Base-by-base conservation (phyloP, 2,797 vertebrate genomes). In the Betta splendens region DNA sequence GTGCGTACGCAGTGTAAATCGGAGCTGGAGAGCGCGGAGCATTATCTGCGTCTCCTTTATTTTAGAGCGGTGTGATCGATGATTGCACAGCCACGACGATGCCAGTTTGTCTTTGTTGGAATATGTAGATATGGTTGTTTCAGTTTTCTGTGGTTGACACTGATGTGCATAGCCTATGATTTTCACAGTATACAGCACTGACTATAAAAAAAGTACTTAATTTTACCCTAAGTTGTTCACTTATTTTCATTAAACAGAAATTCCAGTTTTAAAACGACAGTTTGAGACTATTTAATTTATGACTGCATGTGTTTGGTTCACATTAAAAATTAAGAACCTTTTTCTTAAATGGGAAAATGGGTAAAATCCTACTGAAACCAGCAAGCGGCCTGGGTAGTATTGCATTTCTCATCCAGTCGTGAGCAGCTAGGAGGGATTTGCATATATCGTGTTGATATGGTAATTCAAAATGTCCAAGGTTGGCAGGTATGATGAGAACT, bases 391-490 rank as follows among this genome's bases (percentile, higher is more conserved):
- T 33, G 13, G 22, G 8, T 6, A 17, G 29, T 38, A 38, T 9
- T 13, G 5, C 15, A 3, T 7, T 26, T 46, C 6, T 56, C 36
- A 37, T 13, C 25, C 36, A 35, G 10, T 25, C 20, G 35, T 39
- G 44, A 69, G 25, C 16, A 2, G 17, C 9, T 35, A 20, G 48
- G 17, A 23, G 26, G 35, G 15, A 57, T 66, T 44, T 13, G 10
- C 58, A 35, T 46, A 35, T 53, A 32, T 20, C n/a, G 51, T 40
- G 25, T 71, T 77, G 51, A 47, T 58, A 38, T 74, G 80, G 69
- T 88, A 64, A 69, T 64, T 61, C 8, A 76, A 87, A 81, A 80
- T 77, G 77, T 69, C 39, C 66, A 37, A 42, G 75, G 82, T 85
- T 86, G 87, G 79, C 75, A 81, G 79, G 78, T 56, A 29, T 63